phyloP scores from a whole-genome alignment of 2,797 vertebrate species.

The Acrossocheilus fasciatus region DNA sequence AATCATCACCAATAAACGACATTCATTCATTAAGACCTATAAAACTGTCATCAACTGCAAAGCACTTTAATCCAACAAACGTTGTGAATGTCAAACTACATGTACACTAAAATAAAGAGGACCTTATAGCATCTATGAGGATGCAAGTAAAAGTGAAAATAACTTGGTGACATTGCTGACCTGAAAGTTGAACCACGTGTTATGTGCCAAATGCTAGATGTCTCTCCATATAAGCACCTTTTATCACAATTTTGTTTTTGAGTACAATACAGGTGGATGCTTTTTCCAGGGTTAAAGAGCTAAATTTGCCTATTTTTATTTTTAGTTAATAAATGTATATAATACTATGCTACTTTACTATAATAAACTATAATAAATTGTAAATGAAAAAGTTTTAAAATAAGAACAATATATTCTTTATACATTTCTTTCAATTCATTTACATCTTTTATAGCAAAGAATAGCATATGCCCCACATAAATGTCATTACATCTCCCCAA shows the following conservation, averaged over 20 bases:
- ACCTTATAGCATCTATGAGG: not conserved
- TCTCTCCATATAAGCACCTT: slow-evolving; percentile 35
- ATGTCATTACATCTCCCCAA: not conserved
- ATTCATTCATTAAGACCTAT: slow-evolving; percentile 26
- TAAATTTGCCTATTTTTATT: not conserved
- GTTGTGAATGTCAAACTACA: slow-evolving; percentile 10
- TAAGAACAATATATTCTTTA: not conserved
- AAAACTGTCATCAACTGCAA: slow-evolving; percentile 11
- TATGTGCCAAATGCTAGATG: not conserved
- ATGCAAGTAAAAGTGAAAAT: slow-evolving; percentile 7
- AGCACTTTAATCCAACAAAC: not conserved
- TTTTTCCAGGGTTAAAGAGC: not conserved
- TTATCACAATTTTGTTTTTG: slow-evolving; percentile 9
- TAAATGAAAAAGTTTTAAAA: not conserved
- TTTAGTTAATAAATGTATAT: not conserved
- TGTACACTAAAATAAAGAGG: not conserved
- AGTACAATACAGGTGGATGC: not conserved
- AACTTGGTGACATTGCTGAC: slow-evolving; percentile 15
- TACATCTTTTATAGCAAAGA: not conserved
- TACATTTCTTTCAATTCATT: not conserved
- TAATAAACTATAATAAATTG: not conserved
- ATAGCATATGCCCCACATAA: not conserved
- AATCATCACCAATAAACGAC: slow-evolving; percentile 13
- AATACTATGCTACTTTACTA: not conserved
- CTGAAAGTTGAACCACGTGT: not conserved